phyloP scores from a whole-genome alignment of 2,888 invertebrate genomes.

The Tholera decimalis region DNA sequence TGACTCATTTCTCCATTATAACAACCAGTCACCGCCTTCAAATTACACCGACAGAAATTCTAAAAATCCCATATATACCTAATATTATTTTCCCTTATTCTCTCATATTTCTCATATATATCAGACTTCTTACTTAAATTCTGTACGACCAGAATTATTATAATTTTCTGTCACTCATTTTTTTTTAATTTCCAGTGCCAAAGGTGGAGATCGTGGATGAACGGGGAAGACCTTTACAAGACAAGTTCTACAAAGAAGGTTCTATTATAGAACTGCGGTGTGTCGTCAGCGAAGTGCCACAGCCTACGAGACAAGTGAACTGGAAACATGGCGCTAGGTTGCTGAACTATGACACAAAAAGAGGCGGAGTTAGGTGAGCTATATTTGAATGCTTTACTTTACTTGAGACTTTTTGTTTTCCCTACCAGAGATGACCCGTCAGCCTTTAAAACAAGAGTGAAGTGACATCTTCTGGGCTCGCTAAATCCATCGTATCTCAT shows the following conservation, averaged over 20 bases:
- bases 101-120: no score
- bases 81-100: no score
- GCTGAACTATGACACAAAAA: constrained; percentile 95
- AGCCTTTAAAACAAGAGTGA: no score
- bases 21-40: no score
- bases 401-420: neutral
- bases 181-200: constrained; percentile 93
- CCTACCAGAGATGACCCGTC: no score
- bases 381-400: neutral
- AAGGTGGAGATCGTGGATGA: constrained; percentile 96
- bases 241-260: constrained; percentile 96
- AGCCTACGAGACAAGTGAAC: constrained; percentile 94
- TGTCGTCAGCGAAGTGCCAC: constrained; percentile 95
- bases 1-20: no score
- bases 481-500: no score
- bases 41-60: no score
- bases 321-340: constrained; percentile 95
- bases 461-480: no score
- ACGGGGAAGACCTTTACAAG: constrained; percentile 94
- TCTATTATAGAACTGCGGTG: constrained; percentile 96
- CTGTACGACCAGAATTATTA: neutral
- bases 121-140: neutral
- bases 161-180: no score
- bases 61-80: no score
- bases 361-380: constrained; percentile 95